These are phyloP conservation scores for Archips crataeganus DNA, from an alignment of 2,888 invertebrate species.

Conservation along the genomic window DNA sequence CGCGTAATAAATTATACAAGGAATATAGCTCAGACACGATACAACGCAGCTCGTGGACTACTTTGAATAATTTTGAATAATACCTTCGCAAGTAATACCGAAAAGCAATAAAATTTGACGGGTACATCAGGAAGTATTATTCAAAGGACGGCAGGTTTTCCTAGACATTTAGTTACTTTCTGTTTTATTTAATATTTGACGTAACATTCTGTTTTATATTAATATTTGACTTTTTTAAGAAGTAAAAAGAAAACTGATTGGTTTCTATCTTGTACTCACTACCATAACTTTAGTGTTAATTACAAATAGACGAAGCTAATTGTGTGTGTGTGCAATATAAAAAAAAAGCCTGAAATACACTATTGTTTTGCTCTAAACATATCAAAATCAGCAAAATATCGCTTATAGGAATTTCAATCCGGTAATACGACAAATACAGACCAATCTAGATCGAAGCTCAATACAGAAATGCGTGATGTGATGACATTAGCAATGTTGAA, in stretches of 20 bases:
- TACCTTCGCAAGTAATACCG: slow-evolving; percentile 30
- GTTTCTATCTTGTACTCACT: too few relatives aligned
- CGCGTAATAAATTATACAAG: slow-evolving; percentile 25
- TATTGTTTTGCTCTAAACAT: not conserved
- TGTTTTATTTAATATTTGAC: not conserved
- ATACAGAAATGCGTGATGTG: not conserved
- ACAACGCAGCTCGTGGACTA: slow-evolving; percentile 30
- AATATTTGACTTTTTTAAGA: too few relatives aligned
- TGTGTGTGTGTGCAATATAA: too few relatives aligned
- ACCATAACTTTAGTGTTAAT: not conserved
- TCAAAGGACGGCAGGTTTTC: not conserved
- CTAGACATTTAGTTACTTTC: not conserved
- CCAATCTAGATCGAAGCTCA: not conserved
- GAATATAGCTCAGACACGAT: slow-evolving; percentile 24
- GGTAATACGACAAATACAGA: not conserved
- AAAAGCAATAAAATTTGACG: slow-evolving; percentile 29
- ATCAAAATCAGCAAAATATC: not conserved
- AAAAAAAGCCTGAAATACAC: too few relatives aligned
- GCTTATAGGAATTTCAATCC: too few relatives aligned
- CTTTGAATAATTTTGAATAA: slow-evolving; percentile 42
- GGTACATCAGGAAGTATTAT: not conserved
- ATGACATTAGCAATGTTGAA: not conserved
- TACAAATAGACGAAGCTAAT: too few relatives aligned
- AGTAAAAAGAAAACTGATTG: not conserved
- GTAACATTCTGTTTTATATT: not conserved